Percentiles rank a stretch among this genome's conserved stretches.
Conservation (phyloP, 2,113 vertebrate genomes). For the Ictalurus punctatus region DNA sequence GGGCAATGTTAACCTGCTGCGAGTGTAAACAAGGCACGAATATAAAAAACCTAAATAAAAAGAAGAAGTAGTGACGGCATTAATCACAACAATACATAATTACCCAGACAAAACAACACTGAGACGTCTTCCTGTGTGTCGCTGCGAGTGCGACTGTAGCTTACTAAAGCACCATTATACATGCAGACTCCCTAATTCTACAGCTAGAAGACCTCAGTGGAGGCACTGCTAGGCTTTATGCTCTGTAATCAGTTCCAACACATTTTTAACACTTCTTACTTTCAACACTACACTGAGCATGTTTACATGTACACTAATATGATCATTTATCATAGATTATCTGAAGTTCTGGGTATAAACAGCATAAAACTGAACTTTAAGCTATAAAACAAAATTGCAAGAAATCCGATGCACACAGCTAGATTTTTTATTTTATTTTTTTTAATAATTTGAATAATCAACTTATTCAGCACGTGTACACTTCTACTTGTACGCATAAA, state of each 20-base stretch:
- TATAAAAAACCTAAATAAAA: neutral
- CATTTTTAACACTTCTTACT: neutral
- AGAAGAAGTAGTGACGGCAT: neutral
- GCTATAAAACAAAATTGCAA: neutral
- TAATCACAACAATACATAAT: conserved; percentile 10
- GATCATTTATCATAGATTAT: neutral
- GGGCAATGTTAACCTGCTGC: conserved; percentile 1
- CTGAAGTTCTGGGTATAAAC: neutral
- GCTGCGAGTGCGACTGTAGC: neutral
- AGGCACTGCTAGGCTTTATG: neutral
- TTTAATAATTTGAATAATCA: neutral
- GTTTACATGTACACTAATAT: neutral
- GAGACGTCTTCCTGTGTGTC: neutral
- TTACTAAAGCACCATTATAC: neutral
- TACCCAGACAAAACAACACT: conserved; percentile 23
- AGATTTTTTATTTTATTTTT: neutral
- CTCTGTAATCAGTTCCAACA: neutral
- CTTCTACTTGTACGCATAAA: neutral
- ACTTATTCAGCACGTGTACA: neutral
- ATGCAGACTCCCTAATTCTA: neutral
- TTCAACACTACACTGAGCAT: no score
- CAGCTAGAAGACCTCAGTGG: neutral
- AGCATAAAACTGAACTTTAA: neutral
- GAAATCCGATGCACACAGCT: neutral
- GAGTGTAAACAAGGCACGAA: conserved; percentile 3